Base-by-base conservation (phyloP, 2,797 vertebrate genomes). In the Sparus aurata region DNA sequence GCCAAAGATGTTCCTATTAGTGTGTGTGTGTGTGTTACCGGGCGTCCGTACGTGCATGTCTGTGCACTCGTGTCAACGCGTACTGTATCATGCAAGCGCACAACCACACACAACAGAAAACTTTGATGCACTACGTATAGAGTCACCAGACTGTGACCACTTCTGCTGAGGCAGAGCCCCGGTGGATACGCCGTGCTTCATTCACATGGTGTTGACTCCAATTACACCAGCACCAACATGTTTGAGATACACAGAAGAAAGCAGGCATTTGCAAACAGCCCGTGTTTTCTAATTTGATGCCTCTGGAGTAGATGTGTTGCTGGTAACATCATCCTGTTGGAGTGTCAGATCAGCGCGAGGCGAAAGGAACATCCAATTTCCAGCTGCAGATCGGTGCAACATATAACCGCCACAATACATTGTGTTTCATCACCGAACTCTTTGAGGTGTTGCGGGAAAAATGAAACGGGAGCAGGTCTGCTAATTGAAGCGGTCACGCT, bases 401-500 rank as follows among this genome's bases (percentile, higher is more conserved):
- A 68, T 63, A 81, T 25, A 87, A 64, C 76, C 53, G 41, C 74
- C 73, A 75, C 83, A 77, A 82, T 72, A 30, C 74, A 68, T 63
- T 55, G 80, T 79, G 85, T 86, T 90, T 89, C 86, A 92, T 92
- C 87, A 77, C 67, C 70, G 73, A 84, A 88, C 85, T 82, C 92
- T 77, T 82, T 80, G 92, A 93, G 88, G 87, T 93, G 89, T 92
- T 91, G 80, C 78, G 66, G 76, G 77, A 81, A 89, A 90, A 89
- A 91, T 76, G 80, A 90, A 92, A 89, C 16, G 53, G 87, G 79
- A 89, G 84, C 85, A 86, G 86, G 76, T 53, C 65, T 75, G 82
- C 87, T 93, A 94, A 94, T 94, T 93, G 91, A 93, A 92, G 65
- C 69, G 46, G 91, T 93, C 89, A 91, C 73, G 85, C 91, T 87